These are phyloP conservation scores for Parnassius orleans DNA, from an alignment of 2,888 invertebrate species.

Conservation along the genomic window DNA sequence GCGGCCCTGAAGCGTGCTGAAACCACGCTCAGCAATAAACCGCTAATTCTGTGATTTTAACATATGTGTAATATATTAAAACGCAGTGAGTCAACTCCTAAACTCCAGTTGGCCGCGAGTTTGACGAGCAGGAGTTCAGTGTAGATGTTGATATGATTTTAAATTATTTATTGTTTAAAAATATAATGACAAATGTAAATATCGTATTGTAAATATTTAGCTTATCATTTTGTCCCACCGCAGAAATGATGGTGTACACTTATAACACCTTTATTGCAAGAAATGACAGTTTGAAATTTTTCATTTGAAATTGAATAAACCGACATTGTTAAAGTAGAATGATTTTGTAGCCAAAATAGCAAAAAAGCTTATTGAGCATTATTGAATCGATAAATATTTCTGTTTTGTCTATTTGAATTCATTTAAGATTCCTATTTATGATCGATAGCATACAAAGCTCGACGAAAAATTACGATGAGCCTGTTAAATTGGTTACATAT, in stretches of 20 bases:
- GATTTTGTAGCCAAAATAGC: too few species aligned
- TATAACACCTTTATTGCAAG: constrained; percentile 40
- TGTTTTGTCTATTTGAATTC: too few species aligned
- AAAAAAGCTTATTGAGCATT: too few species aligned
- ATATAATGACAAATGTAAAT: constrained; percentile 50
- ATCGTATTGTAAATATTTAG: constrained; percentile 54
- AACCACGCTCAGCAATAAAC: constrained; percentile 50
- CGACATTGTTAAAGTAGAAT: too few species aligned
- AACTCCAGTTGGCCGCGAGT: constrained; percentile 42
- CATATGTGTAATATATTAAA: constrained; percentile 34
- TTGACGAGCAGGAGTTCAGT: constrained; percentile 45
- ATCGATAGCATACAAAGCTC: too few species aligned
- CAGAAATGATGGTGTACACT: constrained; percentile 43
- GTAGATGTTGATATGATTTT: constrained; percentile 59
- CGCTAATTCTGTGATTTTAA: constrained; percentile 44
- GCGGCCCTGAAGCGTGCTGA: constrained; percentile 56
- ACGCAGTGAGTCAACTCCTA: constrained; percentile 55
- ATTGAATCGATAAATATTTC: too few species aligned
- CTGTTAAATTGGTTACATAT: too few species aligned
- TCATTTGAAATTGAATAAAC: too few species aligned
- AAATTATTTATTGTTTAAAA: constrained; percentile 67
- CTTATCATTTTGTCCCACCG: constrained; percentile 70
- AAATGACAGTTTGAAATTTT: constrained; percentile 31
- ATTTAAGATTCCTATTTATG: too few species aligned
- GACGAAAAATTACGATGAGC: too few species aligned